These are phyloP conservation scores for Rotaria magnacalcarata DNA, from an alignment of 2,888 invertebrate genomes.

Conservation along the genomic window DNA sequence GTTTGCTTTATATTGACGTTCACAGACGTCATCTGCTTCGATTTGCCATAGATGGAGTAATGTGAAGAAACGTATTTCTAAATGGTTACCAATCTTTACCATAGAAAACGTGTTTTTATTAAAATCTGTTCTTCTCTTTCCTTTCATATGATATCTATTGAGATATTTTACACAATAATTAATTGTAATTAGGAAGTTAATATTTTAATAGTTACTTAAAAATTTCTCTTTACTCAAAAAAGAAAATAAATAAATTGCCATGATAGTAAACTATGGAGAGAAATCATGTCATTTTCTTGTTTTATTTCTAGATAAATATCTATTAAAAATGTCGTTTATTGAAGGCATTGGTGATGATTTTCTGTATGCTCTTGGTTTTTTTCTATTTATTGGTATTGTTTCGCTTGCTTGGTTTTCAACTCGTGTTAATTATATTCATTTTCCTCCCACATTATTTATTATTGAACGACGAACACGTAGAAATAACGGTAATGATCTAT, in stretches of 20 bases:
- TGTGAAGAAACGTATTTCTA: not conserved
- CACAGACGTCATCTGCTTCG: not conserved
- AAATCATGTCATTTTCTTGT: too few relatives aligned
- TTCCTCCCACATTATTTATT: constrained; percentile 40
- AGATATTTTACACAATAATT: too few relatives aligned
- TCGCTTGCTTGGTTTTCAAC: constrained; percentile 61
- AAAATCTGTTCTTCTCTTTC: not conserved
- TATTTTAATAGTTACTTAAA: not conserved
- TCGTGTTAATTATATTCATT: constrained; percentile 40
- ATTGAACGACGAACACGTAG: constrained; percentile 43
- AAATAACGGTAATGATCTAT: not conserved
- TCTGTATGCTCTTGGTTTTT: constrained; percentile 68
- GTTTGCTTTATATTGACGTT: not conserved
- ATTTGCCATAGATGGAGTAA: not conserved
- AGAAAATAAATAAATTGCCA: too few relatives aligned
- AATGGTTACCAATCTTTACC: constrained; percentile 1
- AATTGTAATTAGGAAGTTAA: not conserved
- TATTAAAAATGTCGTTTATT: constrained; percentile 62
- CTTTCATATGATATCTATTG: not conserved
- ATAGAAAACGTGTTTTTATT: not conserved
- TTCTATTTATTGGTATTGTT: constrained; percentile 63
- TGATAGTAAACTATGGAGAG: too few relatives aligned
- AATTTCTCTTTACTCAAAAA: not conserved
- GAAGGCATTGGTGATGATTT: constrained; percentile 81
- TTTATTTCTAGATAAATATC: not conserved